Conservation (phyloP, 2,888 invertebrate genomes). For the Nymphalis urticae region DNA sequence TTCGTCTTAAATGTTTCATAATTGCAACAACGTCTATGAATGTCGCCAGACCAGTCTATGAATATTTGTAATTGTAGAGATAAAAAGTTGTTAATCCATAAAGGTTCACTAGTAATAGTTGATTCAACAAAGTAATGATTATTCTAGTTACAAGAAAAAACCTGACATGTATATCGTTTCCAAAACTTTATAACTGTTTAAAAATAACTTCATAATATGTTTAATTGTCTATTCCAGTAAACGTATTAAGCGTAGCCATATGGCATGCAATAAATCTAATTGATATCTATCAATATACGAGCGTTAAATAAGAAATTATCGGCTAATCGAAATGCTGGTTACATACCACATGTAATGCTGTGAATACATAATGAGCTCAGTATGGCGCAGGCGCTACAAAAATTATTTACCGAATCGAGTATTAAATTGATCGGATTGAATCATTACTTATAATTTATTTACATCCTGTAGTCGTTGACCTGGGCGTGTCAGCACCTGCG, state of each 20-base stretch:
- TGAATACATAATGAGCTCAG: conserved; percentile 8
- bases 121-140: not conserved
- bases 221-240: not conserved
- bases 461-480: conserved; percentile 52
- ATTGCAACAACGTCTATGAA: conserved; percentile 4
- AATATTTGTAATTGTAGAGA: conserved; percentile 2
- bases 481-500: conserved; percentile 66
- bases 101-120: not conserved
- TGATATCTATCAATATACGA: conserved; percentile 15
- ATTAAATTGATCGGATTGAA: not conserved
- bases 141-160: not conserved
- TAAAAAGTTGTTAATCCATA: conserved; percentile 11
- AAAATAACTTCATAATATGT: not conserved
- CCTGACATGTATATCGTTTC: no score
- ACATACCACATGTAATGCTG: not conserved
- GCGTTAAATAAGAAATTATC: conserved; percentile 14
- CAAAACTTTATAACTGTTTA: not conserved
- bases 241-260: conserved; percentile 11
- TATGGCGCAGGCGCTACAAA: not conserved
- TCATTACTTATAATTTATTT: conserved; percentile 46
- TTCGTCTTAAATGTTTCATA: not conserved
- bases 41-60: conserved; percentile 7
- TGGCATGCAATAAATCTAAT: conserved; percentile 20
- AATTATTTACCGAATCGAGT: not conserved
- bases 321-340: conserved; percentile 14